phyloP scores from a whole-genome alignment of 1,140 invertebrate genomes.

The Cheumatopsyche charites region DNA sequence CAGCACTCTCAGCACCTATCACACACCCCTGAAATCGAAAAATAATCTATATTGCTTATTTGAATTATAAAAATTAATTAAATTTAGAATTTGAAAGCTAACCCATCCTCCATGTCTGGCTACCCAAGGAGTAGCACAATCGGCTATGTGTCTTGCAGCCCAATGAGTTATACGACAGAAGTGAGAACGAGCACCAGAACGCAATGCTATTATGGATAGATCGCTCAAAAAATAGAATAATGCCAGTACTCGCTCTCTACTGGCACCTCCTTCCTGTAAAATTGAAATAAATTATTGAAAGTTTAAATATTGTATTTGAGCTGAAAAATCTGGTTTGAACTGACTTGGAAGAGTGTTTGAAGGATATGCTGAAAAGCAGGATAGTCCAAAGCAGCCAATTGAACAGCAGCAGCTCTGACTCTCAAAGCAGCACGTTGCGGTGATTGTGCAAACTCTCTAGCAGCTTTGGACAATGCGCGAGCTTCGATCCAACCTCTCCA shows the following conservation, averaged over 20 bases:
- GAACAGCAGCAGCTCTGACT: slow-evolving; percentile 43
- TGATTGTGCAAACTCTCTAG: slow-evolving; percentile 33
- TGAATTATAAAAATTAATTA: background rate
- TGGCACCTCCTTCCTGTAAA: slow-evolving; percentile 45
- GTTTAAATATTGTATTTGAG: background rate
- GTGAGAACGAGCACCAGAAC: slow-evolving; percentile 42
- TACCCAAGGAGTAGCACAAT: slow-evolving; percentile 44
- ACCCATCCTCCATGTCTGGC: slow-evolving; percentile 45
- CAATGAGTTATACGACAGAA: slow-evolving; percentile 46
- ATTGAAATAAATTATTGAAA: background rate
- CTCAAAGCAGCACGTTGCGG: slow-evolving; percentile 45
- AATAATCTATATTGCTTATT: slow-evolving; percentile 4
- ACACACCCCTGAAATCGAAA: slow-evolving; percentile 34
- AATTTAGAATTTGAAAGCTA: background rate
- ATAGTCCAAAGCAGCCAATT: slow-evolving; percentile 44
- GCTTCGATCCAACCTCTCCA: slow-evolving; percentile 40
- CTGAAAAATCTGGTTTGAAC: background rate
- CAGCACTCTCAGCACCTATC: slow-evolving; percentile 21
- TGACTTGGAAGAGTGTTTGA: slow-evolving; percentile 44
- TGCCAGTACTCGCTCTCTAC: slow-evolving; percentile 42
- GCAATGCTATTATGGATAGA: slow-evolving; percentile 38
- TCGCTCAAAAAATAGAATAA: slow-evolving; percentile 45
- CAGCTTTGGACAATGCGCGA: slow-evolving; percentile 36
- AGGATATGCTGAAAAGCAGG: slow-evolving; percentile 46
- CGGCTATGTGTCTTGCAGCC: slow-evolving; percentile 43